Percentiles rank a stretch among this genome's conserved stretches.
Evolutionary conservation across 2,113 vertebrate species (phyloP).

Genomic region (Bujurquina vittata): DNA sequence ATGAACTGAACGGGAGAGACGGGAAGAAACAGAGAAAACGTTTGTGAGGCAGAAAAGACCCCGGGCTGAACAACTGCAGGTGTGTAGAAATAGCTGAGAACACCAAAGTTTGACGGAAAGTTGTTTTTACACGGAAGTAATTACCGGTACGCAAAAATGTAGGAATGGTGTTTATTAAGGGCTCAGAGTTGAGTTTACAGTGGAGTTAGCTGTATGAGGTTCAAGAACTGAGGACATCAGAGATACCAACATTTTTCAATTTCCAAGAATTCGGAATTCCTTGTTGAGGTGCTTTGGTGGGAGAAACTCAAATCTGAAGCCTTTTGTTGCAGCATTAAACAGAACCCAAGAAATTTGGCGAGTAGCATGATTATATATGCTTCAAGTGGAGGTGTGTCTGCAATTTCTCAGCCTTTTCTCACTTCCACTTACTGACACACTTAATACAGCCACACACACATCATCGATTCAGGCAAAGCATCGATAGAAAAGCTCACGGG

Average conservation of each 20-base stretch:
- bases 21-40: background rate
- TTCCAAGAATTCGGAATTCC: background rate
- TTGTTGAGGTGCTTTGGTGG: background rate
- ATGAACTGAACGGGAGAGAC: background rate
- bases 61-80: constrained; percentile 6
- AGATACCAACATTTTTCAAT: background rate
- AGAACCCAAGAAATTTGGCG: background rate
- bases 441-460: background rate
- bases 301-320: background rate
- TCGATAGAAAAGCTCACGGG: background rate
- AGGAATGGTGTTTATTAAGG: constrained; percentile 33
- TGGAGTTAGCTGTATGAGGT: background rate
- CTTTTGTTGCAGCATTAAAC: background rate
- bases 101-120: constrained; percentile 28
- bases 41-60: background rate
- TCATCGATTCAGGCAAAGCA: background rate
- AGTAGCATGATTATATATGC: background rate
- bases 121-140: constrained; percentile 22
- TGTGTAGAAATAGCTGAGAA: constrained; percentile 33
- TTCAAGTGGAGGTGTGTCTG: background rate
- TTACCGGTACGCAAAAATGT: constrained; percentile 46
- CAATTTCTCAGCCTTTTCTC: background rate
- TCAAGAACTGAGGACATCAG: background rate
- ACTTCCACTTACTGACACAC: background rate
- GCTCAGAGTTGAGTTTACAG: background rate